A percentile compares a stretch with the other conserved stretches of the same genome.
Conservation (phyloP, 2,113 vertebrate species). For the Naja naja region DNA sequence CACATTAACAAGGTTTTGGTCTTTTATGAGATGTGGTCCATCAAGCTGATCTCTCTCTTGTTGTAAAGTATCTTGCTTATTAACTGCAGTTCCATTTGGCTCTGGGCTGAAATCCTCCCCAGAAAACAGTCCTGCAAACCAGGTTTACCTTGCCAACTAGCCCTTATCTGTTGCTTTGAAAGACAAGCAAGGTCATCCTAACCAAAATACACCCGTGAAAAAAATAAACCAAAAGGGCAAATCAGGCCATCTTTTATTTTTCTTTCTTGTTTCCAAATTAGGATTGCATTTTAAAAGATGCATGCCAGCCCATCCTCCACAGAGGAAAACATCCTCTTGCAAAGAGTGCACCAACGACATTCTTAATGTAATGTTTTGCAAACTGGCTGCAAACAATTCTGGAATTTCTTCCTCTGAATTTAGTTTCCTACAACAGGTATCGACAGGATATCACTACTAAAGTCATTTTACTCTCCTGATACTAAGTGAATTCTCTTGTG, state of each 20-base stretch:
- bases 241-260: not conserved
- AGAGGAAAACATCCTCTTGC: not conserved
- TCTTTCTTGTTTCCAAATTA: not conserved
- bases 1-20: not conserved
- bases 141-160: not conserved
- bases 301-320: not conserved
- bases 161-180: not conserved
- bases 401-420: not conserved
- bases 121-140: not conserved
- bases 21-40: not conserved
- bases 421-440: conserved; percentile 1
- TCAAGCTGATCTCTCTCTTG: no score
- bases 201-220: not conserved
- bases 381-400: not conserved
- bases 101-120: not conserved
- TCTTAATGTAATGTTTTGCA: not conserved
- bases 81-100: not conserved
- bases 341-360: not conserved
- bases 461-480: not conserved
- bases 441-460: not conserved
- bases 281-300: not conserved
- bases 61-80: not conserved
- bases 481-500: not conserved
- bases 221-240: not conserved
- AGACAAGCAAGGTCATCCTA: not conserved